Evolutionary conservation across 2,113 vertebrate genomes (phyloP).

Genomic region (Puffinus mauretanicus): DNA sequence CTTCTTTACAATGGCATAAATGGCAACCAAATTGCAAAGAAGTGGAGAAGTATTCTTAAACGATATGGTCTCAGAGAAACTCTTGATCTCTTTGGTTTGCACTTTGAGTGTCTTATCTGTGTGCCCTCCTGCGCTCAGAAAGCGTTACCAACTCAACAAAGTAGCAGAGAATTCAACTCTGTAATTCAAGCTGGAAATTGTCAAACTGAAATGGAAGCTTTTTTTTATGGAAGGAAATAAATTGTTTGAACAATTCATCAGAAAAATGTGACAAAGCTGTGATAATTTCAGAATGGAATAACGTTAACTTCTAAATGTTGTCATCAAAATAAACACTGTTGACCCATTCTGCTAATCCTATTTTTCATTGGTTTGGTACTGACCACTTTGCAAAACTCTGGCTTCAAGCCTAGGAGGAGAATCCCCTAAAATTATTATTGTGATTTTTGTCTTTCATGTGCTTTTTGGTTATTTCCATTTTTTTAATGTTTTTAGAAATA

Average conservation of each 20-base stretch:
- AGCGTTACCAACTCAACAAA: neutral
- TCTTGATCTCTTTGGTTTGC: neutral
- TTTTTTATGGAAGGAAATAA: neutral
- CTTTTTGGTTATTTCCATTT: neutral
- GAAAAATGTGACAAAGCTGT: neutral
- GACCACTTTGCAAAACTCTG: neutral
- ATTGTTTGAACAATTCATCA: neutral
- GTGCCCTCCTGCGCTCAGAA: neutral
- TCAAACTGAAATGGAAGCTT: neutral
- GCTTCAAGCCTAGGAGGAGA: neutral
- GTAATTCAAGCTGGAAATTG: neutral
- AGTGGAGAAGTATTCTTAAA: neutral
- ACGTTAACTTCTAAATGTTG: neutral
- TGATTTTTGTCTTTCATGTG: neutral
- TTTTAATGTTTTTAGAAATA: neutral
- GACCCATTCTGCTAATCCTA: neutral
- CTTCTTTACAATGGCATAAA: neutral
- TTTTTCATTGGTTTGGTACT: neutral
- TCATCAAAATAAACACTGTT: neutral
- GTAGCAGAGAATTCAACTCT: neutral
- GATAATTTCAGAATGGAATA: neutral
- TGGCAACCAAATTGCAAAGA: neutral
- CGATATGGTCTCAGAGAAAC: neutral
- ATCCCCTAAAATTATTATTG: neutral
- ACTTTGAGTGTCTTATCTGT: neutral